phyloP scores from a whole-genome alignment of 2,888 invertebrate genomes.

The Heliconius ismenius region DNA sequence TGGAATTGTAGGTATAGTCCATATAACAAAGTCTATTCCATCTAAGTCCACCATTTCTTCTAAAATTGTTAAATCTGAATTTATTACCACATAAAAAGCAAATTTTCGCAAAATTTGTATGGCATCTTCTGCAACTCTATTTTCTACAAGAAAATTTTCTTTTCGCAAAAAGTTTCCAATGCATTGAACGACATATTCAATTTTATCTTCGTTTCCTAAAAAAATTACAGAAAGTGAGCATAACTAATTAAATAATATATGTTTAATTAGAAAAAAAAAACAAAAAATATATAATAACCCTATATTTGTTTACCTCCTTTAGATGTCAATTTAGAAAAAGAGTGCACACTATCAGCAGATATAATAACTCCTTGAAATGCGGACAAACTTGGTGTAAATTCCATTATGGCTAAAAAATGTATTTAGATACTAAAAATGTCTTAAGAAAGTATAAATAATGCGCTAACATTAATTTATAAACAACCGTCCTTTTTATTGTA shows the following conservation, averaged over 20 bases:
- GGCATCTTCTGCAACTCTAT: constrained; percentile 49
- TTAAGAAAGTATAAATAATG: neutral
- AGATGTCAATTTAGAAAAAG: constrained; percentile 61
- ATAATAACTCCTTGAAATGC: constrained; percentile 70
- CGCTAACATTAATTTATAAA: neutral
- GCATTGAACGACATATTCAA: constrained; percentile 55
- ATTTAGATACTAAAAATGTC: neutral
- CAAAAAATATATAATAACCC: constrained; percentile 3
- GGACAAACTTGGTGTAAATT: constrained; percentile 65
- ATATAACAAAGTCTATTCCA: constrained; percentile 63
- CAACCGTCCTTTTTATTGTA: constrained; percentile 4
- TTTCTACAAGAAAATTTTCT: constrained; percentile 55
- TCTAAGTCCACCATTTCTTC: constrained; percentile 61
- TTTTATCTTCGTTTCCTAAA: constrained; percentile 72
- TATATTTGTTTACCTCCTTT: constrained; percentile 64
- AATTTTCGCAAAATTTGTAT: constrained; percentile 56
- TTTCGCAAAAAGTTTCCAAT: constrained; percentile 58
- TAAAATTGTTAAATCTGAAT: constrained; percentile 62
- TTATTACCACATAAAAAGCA: constrained; percentile 66
- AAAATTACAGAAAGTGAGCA: neutral
- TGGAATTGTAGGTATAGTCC: constrained; percentile 67
- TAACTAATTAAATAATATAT: neutral
- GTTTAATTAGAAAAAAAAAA: constrained; percentile 11
- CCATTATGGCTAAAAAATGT: constrained; percentile 39
- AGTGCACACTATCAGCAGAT: constrained; percentile 63